Evolutionary conservation across 2,797 vertebrate genomes (phyloP), one percentile per base, ranked within the genome.

Genomic region (Stomatorhinus walkeri): DNA sequence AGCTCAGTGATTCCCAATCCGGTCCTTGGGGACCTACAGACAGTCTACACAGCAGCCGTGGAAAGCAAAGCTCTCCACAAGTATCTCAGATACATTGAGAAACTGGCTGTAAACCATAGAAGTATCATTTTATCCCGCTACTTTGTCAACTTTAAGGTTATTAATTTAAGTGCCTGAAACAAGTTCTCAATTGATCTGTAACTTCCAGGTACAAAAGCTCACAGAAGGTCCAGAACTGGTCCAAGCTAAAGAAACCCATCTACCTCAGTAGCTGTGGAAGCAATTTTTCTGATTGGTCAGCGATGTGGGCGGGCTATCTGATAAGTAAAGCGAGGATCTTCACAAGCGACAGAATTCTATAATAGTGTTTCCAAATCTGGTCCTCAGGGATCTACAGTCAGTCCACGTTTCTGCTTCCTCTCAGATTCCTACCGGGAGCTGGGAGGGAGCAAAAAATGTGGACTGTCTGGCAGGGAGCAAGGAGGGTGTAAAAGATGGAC

Each of bases 261-360:
- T 99, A 98, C 90, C 94, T 99, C 88, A 98, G 96, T 92, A 97
- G 96, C 92, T 94, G 96, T 92, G 97, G 97, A 90, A 96, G 94
- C 93, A 98, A 96, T 90, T 99, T 99, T 95, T 97, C 98, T 89
- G 98, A 99, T 86, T 99, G 98, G 98, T 98, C 98, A 16, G 97
- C 97, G 88, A 97, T 97, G 49, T 99, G 98, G 98, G 98, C 97
- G 9, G 97, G 97, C 85, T 99, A 98, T 92, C 97, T 99, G 89
- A 97, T 97, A 93, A 99, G 98, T 93, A 99, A 99, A 96, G 98
- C 99, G 92, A 36, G 94, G 85, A 8, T 51, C 85, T 76, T 52
- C 22, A 36, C 24, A 28, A 32, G 64, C 32, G 1, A 36, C 32
- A 72, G 64, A 16, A 72, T 72, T 72, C 28, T 72, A 36, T 36